These are phyloP conservation scores for Sarcophaga bullata DNA, from an alignment of 1,140 invertebrate genomes.

Conservation along the genomic window DNA sequence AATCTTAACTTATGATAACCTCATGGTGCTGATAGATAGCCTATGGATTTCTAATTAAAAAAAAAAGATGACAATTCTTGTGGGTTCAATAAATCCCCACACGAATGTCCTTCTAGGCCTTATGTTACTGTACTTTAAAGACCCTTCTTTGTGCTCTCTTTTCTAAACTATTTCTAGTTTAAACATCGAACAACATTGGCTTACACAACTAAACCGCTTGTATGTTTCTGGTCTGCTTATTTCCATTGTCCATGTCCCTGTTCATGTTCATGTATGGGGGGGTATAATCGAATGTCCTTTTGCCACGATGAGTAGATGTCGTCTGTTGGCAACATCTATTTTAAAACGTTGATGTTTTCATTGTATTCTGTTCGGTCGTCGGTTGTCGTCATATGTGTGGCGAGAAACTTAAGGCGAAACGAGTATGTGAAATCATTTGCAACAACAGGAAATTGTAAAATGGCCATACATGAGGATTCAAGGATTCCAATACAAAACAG, in stretches of 20 bases:
- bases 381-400: not conserved
- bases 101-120: too few relatives aligned
- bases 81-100: too few relatives aligned
- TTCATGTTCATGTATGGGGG: not conserved
- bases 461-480: conserved; percentile 3
- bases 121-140: too few relatives aligned
- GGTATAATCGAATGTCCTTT: not conserved
- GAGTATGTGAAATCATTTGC: not conserved
- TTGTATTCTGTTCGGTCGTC: not conserved
- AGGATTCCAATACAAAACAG: not conserved
- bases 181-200: not conserved
- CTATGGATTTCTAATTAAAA: too few relatives aligned
- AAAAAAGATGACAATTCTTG: too few relatives aligned
- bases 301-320: not conserved
- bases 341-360: not conserved
- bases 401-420: not conserved
- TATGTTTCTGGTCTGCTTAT: not conserved
- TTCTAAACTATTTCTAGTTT: too few relatives aligned
- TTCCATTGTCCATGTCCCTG: not conserved
- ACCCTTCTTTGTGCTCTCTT: too few relatives aligned
- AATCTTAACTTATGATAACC: too few relatives aligned
- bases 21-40: too few relatives aligned
- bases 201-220: conserved; percentile 16
- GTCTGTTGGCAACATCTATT: not conserved
- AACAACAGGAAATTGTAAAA: conserved; percentile 38